phyloP scores from a whole-genome alignment of 23 tunicate species.

The Ascidia mentula region DNA sequence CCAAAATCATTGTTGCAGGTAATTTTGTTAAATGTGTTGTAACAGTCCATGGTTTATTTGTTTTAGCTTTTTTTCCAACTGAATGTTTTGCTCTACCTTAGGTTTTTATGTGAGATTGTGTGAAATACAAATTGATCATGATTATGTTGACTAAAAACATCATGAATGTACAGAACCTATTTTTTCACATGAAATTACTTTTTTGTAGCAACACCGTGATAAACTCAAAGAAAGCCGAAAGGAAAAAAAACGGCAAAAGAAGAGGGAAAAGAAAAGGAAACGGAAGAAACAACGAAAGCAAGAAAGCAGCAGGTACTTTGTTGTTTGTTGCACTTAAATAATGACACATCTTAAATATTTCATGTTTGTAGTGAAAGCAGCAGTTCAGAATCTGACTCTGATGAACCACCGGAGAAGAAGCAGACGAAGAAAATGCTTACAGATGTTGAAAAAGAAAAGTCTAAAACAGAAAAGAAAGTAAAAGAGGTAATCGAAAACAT shows the following conservation, averaged over 20 bases:
- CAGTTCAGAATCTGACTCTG: slow-evolving; percentile 57
- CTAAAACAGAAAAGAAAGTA: slow-evolving; percentile 33
- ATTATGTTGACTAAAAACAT: too few relatives aligned
- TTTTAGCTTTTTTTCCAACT: too few relatives aligned
- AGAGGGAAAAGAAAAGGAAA: slow-evolving; percentile 44
- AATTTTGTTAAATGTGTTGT: too few relatives aligned
- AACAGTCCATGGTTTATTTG: too few relatives aligned
- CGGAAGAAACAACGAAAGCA: slow-evolving; percentile 32
- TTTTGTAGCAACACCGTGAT: slow-evolving; percentile 60
- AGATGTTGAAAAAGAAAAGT: slow-evolving; percentile 61
- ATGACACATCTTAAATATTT: neutral
- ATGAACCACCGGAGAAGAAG: slow-evolving; percentile 61
- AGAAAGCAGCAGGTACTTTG: slow-evolving; percentile 22
- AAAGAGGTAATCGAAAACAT: slow-evolving; percentile 33
- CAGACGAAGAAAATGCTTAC: slow-evolving; percentile 41
- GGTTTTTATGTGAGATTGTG: too few relatives aligned
- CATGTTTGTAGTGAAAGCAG: neutral
- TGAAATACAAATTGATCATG: too few relatives aligned
- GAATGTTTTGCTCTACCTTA: too few relatives aligned
- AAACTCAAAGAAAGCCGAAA: slow-evolving; percentile 35
- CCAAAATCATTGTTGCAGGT: slow-evolving; percentile 69
- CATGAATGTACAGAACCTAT: slow-evolving; percentile 49
- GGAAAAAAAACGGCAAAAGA: slow-evolving; percentile 59
- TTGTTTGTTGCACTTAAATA: neutral
- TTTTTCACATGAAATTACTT: slow-evolving; percentile 33